phyloP scores from a whole-genome alignment of 2,797 vertebrate genomes.

The Rhodeus uyekii region DNA sequence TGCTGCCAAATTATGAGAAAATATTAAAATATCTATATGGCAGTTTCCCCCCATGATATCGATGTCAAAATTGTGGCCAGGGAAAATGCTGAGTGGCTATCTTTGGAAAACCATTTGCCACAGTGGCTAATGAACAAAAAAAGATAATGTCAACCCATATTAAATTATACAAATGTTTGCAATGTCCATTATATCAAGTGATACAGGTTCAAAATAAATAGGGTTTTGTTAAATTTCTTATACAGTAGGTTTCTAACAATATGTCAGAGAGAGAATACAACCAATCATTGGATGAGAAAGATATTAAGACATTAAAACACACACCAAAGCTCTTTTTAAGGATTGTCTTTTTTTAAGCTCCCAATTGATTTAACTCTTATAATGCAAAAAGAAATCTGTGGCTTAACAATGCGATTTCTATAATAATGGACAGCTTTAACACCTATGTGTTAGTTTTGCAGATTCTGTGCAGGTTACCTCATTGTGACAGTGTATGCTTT shows the following conservation, averaged over 20 bases:
- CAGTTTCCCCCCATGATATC: background rate
- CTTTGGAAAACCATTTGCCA: background rate
- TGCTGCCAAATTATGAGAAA: no score
- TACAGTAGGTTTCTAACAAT: background rate
- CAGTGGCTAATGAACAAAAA: background rate
- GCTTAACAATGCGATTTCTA: conserved; percentile 51
- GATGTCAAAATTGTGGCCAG: background rate
- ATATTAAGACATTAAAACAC: conserved; percentile 38
- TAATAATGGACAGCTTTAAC: conserved; percentile 64
- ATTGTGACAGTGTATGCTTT: conserved; percentile 63
- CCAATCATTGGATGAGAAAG: conserved; percentile 4
- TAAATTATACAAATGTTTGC: background rate
- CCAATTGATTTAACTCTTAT: conserved; percentile 38
- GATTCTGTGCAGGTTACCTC: conserved; percentile 54
- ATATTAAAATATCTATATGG: no score
- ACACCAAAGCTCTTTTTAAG: conserved; percentile 28
- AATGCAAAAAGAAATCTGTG: conserved; percentile 32
- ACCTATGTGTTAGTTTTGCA: conserved; percentile 53
- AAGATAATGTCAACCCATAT: background rate
- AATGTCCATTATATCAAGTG: background rate
- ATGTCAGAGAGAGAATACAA: background rate
- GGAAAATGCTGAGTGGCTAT: background rate
- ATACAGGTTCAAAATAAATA: background rate
- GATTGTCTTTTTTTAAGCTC: conserved; percentile 43
- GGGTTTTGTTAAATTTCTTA: background rate